These are phyloP conservation scores for Emydoidea blandingii DNA, from an alignment of 2,797 vertebrate genomes.

Conservation along the genomic window DNA sequence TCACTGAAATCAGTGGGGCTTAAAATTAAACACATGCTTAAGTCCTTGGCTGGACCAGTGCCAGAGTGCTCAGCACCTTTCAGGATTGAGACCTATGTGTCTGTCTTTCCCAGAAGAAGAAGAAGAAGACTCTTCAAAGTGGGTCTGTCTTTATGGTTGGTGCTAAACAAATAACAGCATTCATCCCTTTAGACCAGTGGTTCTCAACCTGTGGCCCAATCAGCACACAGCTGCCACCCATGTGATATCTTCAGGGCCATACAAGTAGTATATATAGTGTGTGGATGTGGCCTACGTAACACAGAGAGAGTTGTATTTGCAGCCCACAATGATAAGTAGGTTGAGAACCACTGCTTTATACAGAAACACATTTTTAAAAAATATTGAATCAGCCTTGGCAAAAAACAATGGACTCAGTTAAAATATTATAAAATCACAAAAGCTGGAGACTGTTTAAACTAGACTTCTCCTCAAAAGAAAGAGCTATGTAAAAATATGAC, in stretches of 20 bases:
- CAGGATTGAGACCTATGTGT: not conserved
- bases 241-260: too few relatives aligned
- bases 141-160: not conserved
- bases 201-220: too few relatives aligned
- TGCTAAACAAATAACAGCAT: not conserved
- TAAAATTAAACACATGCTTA: not conserved
- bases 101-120: rapidly evolving
- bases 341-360: not conserved
- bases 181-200: not conserved
- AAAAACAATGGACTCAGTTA: rapidly evolving
- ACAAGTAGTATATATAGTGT: too few relatives aligned
- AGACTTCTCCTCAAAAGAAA: rapidly evolving
- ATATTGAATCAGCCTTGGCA: too few relatives aligned
- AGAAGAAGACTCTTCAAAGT: not conserved
- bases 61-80: not conserved
- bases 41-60: not conserved
- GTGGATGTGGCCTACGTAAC: too few relatives aligned
- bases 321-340: too few relatives aligned
- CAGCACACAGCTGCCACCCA: too few relatives aligned
- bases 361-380: not conserved
- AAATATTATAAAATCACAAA: not conserved
- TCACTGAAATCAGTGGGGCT: rapidly evolving
- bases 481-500: not conserved
- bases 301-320: too few relatives aligned
- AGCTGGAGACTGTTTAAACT: not conserved